phyloP scores from a whole-genome alignment of 2,113 vertebrate species.

The Vulpes lagopus region DNA sequence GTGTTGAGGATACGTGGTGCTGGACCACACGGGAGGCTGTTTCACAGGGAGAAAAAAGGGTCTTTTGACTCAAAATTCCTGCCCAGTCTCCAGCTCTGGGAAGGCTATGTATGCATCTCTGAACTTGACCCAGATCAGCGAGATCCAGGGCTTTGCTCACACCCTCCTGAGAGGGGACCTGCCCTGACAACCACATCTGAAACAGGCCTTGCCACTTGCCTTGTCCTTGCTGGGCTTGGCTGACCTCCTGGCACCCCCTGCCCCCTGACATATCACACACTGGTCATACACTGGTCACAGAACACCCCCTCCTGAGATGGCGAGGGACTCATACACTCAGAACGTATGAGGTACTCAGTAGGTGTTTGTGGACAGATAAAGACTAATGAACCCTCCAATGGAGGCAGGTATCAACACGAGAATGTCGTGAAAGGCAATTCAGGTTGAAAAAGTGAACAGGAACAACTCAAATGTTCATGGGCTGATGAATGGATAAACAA shows the following conservation, averaged over 20 bases:
- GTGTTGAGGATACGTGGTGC: neutral
- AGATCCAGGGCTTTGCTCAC: neutral
- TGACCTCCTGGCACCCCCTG: neutral
- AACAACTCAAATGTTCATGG: neutral
- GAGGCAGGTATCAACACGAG: neutral
- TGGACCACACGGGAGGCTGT: neutral
- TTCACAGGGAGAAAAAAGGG: neutral
- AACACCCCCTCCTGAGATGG: fast-evolving
- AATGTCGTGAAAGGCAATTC: too few relatives aligned
- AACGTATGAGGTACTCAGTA: neutral
- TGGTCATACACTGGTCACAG: neutral
- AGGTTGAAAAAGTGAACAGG: neutral
- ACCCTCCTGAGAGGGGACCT: neutral
- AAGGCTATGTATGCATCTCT: neutral
- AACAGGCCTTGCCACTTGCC: fast-evolving
- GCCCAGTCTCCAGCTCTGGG: neutral
- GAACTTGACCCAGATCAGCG: neutral
- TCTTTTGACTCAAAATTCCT: neutral
- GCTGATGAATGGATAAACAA: neutral
- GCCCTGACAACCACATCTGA: fast-evolving
- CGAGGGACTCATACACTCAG: neutral
- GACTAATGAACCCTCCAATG: too few relatives aligned
- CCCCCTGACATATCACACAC: fast-evolving
- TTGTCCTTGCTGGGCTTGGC: too few relatives aligned
- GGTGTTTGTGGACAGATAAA: neutral